Evolutionary conservation across 2,797 vertebrate species (phyloP), one percentile per base, ranked within the genome.

Genomic region (Mareca penelope): DNA sequence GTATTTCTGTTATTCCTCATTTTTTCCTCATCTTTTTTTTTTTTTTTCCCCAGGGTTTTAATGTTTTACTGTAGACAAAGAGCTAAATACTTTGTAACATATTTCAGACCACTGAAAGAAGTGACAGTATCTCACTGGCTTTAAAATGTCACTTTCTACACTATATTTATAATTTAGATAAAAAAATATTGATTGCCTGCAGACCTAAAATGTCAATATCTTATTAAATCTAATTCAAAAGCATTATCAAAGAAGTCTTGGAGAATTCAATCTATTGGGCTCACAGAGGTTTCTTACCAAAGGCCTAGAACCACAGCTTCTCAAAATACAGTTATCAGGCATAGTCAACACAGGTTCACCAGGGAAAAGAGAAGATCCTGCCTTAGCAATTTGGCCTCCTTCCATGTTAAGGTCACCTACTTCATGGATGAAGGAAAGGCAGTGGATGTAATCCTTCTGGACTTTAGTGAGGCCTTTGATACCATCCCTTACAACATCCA

Each of bases 131-230:
- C 7, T 40, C 8, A 1, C 12, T 7, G 7, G 37, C 71, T 59
- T 68, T 65, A 35, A 84, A 90, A 84, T 84, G 33, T 76, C 28
- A 42, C 26, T 82, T 92, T 52, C 79, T 85, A 64, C 23, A 59
- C 18, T 63, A 28, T 85, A 52, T 82, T 82, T 52, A 85, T 67
- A 85, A 77, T 56, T 82, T 77, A 91, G 89, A 94, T 85, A n/a
- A 85, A 77, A 93, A 96, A 82, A 82, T 89, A 94, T 87, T 73
- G 79, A 93, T 84, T 8, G 8, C 19, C 15, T 71, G 52, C 40
- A 57, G 50, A 75, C 3, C 3, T 29, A 84, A 86, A 64, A 39
- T 33, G 64, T 15, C 29, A 40, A 63, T 12, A 9, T 72, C n/a
- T 85, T 63, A 82, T 26, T 81, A 85, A 88, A 77, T 39, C 21